Conservation (phyloP, 2,113 vertebrate genomes). For the Sterrhoptilus dennistouni region DNA sequence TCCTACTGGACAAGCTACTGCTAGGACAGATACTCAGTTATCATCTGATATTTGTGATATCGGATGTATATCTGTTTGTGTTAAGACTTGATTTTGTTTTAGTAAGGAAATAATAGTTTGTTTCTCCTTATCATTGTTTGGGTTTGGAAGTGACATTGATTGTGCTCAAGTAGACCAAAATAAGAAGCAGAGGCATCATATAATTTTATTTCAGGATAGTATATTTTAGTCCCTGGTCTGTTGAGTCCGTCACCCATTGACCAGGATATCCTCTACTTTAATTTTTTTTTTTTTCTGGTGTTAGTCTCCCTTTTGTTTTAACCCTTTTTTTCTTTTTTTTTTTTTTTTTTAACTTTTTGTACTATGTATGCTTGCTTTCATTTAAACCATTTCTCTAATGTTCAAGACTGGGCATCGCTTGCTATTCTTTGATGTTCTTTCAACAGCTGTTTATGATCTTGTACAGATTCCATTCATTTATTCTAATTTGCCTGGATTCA, state of each 20-base stretch:
- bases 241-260: not conserved
- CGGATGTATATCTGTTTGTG: not conserved
- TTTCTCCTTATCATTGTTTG: not conserved
- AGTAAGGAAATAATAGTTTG: not conserved
- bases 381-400: not conserved
- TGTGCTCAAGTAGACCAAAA: not conserved
- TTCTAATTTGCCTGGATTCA: not conserved
- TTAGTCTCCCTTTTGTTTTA: not conserved
- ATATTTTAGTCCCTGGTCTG: not conserved
- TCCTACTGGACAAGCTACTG: not conserved
- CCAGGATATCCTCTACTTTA: not conserved
- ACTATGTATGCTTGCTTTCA: not conserved
- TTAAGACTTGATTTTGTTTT: not conserved
- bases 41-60: not conserved
- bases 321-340: not conserved
- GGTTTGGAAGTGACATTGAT: not conserved
- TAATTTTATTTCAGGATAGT: not conserved
- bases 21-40: not conserved
- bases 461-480: not conserved
- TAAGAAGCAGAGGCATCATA: not conserved
- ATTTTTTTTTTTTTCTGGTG: not conserved
- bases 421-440: not conserved
- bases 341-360: not conserved
- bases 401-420: not conserved
- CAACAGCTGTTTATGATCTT: not conserved